Evolutionary conservation across 2,113 vertebrate genomes (phyloP).

Genomic region (Madoqua kirkii): DNA sequence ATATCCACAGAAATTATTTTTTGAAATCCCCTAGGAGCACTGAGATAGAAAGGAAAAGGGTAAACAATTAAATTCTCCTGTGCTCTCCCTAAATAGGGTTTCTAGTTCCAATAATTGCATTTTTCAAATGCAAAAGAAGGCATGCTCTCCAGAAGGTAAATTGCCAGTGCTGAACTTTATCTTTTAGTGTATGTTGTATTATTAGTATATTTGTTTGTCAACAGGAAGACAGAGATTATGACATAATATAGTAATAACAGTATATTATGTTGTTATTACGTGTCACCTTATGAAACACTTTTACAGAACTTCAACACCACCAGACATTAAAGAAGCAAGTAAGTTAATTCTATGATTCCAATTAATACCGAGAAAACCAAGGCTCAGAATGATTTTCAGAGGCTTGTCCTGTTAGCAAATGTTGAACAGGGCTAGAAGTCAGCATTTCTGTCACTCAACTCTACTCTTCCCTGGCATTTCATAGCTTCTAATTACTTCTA

Average conservation of each 20-base stretch:
- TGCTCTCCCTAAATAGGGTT: not conserved
- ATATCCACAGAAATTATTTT: not conserved
- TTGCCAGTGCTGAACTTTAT: not conserved
- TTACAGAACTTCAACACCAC: not conserved
- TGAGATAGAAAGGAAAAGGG: not conserved
- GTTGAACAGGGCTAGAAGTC: not conserved
- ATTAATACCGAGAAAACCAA: not conserved
- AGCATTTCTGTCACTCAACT: not conserved
- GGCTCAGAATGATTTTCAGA: not conserved
- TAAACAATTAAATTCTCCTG: conserved; percentile 20
- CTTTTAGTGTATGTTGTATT: not conserved
- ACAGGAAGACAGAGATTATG: not conserved
- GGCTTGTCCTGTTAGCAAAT: not conserved
- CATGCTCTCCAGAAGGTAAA: not conserved
- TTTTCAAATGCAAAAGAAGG: not conserved
- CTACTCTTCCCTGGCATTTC: not conserved
- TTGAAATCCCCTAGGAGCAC: not conserved
- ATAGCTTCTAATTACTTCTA: not conserved
- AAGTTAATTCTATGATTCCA: not conserved
- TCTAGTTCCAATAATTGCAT: not conserved
- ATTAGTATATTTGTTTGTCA: not conserved
- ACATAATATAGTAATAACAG: not conserved
- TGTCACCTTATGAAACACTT: not conserved
- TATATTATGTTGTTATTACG: not conserved
- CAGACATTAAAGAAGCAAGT: not conserved